A percentile compares a stretch with the other conserved stretches of the same genome.
These are phyloP conservation scores for Rhagologus leucostigma DNA, from an alignment of 2,113 vertebrate genomes.

Conservation along the genomic window DNA sequence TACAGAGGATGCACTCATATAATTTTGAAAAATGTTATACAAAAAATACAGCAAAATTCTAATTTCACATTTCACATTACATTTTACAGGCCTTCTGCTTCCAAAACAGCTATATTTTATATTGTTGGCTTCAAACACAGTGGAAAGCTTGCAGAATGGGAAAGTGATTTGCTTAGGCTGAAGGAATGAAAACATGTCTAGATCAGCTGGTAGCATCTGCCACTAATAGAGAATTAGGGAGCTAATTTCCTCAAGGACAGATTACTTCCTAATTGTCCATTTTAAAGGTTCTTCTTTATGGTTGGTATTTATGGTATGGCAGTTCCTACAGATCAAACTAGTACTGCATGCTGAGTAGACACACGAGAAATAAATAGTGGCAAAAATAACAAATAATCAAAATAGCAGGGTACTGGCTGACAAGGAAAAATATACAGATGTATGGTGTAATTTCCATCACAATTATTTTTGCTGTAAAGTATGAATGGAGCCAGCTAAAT, in stretches of 20 bases:
- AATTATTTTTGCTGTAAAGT: constrained; percentile 5
- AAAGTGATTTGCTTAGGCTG: neutral
- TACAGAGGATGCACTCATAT: neutral
- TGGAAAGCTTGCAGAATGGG: neutral
- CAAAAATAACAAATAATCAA: neutral
- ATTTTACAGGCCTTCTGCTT: neutral
- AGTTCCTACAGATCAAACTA: neutral
- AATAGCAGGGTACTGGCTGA: neutral
- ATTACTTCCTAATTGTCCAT: constrained; percentile 34
- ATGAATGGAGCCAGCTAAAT: neutral
- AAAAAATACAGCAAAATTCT: neutral
- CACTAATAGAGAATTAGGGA: constrained; percentile 10
- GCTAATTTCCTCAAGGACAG: constrained; percentile 42
- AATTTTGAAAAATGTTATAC: neutral
- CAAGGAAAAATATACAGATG: neutral
- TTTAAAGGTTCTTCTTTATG: constrained; percentile 31
- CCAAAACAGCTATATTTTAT: neutral
- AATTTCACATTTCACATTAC: neutral
- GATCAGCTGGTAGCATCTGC: constrained; percentile 15
- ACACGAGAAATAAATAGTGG: neutral
- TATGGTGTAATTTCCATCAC: neutral
- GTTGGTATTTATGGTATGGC: neutral
- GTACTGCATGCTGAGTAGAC: neutral
- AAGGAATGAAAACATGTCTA: constrained; percentile 10
- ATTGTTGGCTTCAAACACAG: neutral